Conservation (phyloP, 2,888 invertebrate genomes). For the Sinopyrophorus schimmeli region DNA sequence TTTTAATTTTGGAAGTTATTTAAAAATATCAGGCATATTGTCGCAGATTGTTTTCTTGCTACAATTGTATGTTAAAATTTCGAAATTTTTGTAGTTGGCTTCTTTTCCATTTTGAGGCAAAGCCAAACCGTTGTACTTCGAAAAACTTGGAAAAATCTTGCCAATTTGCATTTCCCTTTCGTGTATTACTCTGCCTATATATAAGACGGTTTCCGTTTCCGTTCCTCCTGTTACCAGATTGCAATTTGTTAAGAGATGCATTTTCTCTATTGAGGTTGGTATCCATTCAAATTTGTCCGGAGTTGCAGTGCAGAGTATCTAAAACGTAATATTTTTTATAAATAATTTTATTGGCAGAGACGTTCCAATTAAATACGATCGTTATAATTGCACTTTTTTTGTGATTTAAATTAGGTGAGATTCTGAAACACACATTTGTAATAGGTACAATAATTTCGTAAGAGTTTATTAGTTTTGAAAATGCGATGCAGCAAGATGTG, state of each 20-base stretch:
- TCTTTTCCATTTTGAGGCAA: slow-evolving; percentile 17
- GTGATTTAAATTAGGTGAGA: too few species aligned
- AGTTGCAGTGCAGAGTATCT: slow-evolving; percentile 20
- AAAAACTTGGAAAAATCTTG: slow-evolving; percentile 19
- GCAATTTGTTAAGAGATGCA: slow-evolving; percentile 24
- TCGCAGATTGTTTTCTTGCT: slow-evolving; percentile 5
- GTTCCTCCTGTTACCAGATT: slow-evolving; percentile 19
- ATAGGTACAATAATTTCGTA: too few species aligned
- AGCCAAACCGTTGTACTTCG: slow-evolving; percentile 17
- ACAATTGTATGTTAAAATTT: slow-evolving; percentile 20
- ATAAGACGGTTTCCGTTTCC: slow-evolving; percentile 16
- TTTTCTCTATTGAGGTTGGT: slow-evolving; percentile 13
- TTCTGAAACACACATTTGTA: too few species aligned
- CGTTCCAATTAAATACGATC: too few species aligned
- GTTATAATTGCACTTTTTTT: too few species aligned
- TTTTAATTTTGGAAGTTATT: not conserved
- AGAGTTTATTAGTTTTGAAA: too few species aligned
- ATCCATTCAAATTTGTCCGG: slow-evolving; percentile 11
- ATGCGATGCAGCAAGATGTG: too few species aligned
- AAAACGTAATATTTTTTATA: too few species aligned
- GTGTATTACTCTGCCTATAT: slow-evolving; percentile 21
- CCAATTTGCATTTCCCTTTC: slow-evolving; percentile 20
- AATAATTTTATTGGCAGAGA: too few species aligned
- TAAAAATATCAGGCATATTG: slow-evolving; percentile 1
- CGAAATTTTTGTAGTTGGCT: slow-evolving; percentile 15